Evolutionary conservation across 1,140 invertebrate genomes (phyloP).

Genomic region (silkworm (Bombyx mori)): DNA sequence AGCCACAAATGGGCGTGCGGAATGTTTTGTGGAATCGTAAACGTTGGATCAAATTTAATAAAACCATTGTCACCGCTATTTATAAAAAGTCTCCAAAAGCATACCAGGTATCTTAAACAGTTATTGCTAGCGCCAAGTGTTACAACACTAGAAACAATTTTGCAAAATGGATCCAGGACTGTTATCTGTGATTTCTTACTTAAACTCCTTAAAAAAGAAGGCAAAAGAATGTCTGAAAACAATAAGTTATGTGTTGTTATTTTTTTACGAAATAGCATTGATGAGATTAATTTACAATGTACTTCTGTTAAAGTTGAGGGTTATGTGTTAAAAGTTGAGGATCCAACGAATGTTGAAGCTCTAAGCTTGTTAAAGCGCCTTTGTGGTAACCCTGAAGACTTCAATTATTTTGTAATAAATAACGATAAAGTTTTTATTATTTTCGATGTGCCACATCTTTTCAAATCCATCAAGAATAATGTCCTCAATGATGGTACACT

Average conservation of each 20-base stretch:
- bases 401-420: slow-evolving; percentile 8
- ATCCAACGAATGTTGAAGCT: slow-evolving; percentile 18
- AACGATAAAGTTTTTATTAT: slow-evolving; percentile 10
- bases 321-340: slow-evolving; percentile 17
- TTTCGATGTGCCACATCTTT: slow-evolving; percentile 12
- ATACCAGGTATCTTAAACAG: slow-evolving; percentile 8
- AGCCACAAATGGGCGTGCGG: too few species aligned
- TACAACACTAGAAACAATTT: slow-evolving; percentile 4
- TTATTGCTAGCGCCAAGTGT: slow-evolving; percentile 4
- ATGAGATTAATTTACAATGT: slow-evolving; percentile 7
- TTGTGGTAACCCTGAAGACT: background rate
- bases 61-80: slow-evolving; percentile 1
- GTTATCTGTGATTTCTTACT: background rate
- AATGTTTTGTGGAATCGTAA: too few species aligned
- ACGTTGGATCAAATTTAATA: background rate
- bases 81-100: slow-evolving; percentile 6
- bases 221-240: background rate
- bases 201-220: background rate
- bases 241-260: background rate
- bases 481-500: slow-evolving; percentile 8
- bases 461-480: slow-evolving; percentile 13
- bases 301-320: slow-evolving; percentile 10
- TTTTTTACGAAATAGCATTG: slow-evolving; percentile 14
- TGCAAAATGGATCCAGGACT: slow-evolving; percentile 1
- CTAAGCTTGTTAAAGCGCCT: slow-evolving; percentile 5